A percentile compares a stretch with the other conserved stretches of the same genome.
Conservation (phyloP, 1,140 invertebrate species). For the Drosophila takahashii region DNA sequence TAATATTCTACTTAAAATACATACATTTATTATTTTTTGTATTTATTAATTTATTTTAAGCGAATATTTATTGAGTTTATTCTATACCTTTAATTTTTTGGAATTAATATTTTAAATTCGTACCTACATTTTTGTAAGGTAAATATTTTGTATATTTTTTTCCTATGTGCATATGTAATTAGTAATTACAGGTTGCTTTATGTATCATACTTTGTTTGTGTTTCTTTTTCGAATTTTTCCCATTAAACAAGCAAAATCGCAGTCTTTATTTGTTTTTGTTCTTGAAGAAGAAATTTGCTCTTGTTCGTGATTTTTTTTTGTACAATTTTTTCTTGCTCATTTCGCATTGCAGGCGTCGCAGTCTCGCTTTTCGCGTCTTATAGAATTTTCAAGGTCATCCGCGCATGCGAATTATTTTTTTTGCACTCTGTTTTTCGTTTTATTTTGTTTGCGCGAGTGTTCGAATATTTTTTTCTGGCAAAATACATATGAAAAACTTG, state of each 20-base stretch:
- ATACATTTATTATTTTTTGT: background rate
- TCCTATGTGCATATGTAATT: background rate
- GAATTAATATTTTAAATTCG: too few species aligned
- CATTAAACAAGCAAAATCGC: constrained; percentile 19
- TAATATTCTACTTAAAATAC: background rate
- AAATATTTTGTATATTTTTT: background rate
- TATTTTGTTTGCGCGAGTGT: constrained; percentile 24
- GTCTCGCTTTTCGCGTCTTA: constrained; percentile 35
- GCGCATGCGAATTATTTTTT: constrained; percentile 35
- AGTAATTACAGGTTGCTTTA: background rate
- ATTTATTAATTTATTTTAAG: background rate
- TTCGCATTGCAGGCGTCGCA: constrained; percentile 34
- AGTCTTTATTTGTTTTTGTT: constrained; percentile 18
- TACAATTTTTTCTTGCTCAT: constrained; percentile 22
- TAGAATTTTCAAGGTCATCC: constrained; percentile 44
- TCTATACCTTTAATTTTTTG: too few species aligned
- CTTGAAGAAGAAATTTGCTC: constrained; percentile 28
- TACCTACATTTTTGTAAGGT: background rate
- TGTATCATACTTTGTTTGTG: background rate
- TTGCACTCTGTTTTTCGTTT: constrained; percentile 12
- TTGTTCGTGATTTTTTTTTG: constrained; percentile 1
- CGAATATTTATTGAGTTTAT: too few species aligned
- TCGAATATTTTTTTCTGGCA: constrained; percentile 12
- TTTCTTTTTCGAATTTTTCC: constrained; percentile 1
- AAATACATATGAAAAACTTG: background rate